Percentiles rank a stretch among this genome's conserved stretches.
Evolutionary conservation across 2,113 vertebrate genomes (phyloP).

Genomic region (Larimichthys polyactis): DNA sequence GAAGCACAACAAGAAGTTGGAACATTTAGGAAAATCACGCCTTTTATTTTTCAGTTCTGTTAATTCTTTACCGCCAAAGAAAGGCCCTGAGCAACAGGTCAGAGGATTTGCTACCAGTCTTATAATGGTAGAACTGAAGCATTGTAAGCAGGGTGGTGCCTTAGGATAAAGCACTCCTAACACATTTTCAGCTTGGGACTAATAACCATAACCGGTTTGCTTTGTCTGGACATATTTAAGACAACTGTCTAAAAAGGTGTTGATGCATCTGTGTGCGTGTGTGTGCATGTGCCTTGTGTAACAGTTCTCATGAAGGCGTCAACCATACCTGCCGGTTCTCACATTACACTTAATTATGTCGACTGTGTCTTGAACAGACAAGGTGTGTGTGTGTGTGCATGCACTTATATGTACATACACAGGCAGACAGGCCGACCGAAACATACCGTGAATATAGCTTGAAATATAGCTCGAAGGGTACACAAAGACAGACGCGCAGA

Average conservation of each 20-base stretch:
- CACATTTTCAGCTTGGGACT: background rate
- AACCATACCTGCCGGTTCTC: constrained; percentile 57
- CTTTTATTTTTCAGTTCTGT: background rate
- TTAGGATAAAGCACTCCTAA: no score
- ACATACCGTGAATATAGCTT: constrained; percentile 29
- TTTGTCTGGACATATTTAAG: background rate
- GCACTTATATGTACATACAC: background rate
- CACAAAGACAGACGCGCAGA: background rate
- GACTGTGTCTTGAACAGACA: constrained; percentile 47
- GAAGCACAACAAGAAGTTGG: background rate
- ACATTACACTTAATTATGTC: constrained; percentile 69
- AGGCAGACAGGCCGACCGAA: background rate
- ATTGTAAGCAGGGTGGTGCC: no score
- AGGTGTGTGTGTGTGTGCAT: background rate
- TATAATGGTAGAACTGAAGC: no score
- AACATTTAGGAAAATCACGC: no score
- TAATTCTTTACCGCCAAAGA: background rate
- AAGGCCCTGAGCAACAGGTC: background rate
- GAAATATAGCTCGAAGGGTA: background rate
- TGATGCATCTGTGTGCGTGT: background rate
- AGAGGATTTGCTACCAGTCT: background rate
- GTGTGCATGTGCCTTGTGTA: constrained; percentile 37
- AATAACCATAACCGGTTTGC: background rate
- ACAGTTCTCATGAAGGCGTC: constrained; percentile 65
- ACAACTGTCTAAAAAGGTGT: background rate